phyloP scores from a whole-genome alignment of 2,113 vertebrate genomes.

The Crotalus horridus region DNA sequence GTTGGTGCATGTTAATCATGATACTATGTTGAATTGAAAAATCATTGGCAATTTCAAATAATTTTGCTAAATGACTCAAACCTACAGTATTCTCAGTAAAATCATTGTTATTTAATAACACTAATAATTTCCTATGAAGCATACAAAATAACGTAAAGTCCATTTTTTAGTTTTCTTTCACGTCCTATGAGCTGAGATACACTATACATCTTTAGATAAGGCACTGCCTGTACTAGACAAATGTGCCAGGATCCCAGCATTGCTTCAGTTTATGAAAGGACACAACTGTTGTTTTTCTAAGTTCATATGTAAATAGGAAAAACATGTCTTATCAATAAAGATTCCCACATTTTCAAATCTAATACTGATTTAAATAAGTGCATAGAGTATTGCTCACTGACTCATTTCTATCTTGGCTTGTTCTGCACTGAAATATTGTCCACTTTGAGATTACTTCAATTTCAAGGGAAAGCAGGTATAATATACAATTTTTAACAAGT shows the following conservation, averaged over 20 bases:
- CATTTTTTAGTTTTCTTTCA: neutral
- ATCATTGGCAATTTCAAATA: neutral
- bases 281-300: neutral
- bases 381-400: neutral
- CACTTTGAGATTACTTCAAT: neutral
- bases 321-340: neutral
- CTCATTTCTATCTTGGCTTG: neutral
- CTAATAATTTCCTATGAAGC: neutral
- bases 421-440: neutral
- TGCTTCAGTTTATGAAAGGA: neutral
- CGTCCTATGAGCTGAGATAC: neutral
- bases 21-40: neutral
- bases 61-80: neutral
- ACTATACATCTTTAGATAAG: neutral
- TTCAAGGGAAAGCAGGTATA: neutral
- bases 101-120: neutral
- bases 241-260: neutral
- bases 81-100: neutral
- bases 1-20: neutral
- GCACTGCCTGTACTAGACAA: neutral
- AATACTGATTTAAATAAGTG: neutral
- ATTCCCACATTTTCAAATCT: neutral
- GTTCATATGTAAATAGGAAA: neutral
- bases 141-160: neutral
- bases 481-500: neutral